Base-by-base conservation (phyloP, 1,140 invertebrate genomes). In the Leptinotarsa defecta region DNA sequence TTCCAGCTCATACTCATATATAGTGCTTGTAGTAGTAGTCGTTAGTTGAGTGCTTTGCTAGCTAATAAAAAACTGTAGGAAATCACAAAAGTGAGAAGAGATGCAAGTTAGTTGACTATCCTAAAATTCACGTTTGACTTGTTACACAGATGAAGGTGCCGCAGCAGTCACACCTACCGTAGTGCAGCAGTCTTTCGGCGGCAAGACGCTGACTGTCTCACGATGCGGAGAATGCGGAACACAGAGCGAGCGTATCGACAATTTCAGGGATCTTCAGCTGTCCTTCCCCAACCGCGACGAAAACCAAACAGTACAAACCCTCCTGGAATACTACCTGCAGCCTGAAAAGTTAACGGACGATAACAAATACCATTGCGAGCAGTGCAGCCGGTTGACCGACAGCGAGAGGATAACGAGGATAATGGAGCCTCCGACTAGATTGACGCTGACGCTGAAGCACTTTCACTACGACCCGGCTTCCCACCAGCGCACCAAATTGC, bases 311-410 rank as follows among this genome's bases (percentile, higher is more conserved):
- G 90, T 94, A 6, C 91, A 94, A 81, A 89, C 91, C 74, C 86
- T 95, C 0, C 86, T 95, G 4, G 91, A 94, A 63, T 92, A 90
- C 81, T 95, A 94, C 83, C 89, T 94, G 69, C 89, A 91, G 11
- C 89, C 92, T 1, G 95, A 96, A 81, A 91, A 90, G 68, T 84
- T 96, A 5, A 83, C 85, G 13, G 94, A 92, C 0, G 93, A 95
- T 67, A 95, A 96, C 83, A 90, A 92, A 79, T 96, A 96, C 83
- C 89, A 91, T 75, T 96, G 95, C 86, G 91, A 91, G 76, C 90
- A 90, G 34, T 96, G 95, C 84, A 88, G 88, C 13, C 89, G 88
- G 15, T 86, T 95, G 1, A 92, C 92, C 43, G 93, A 96, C 81
- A 94, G 93, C 0, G 91, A 93, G 79, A 88, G 94, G 20, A 89